Evolutionary conservation across 1,140 invertebrate genomes (phyloP), one percentile per base, ranked within the genome.

Genomic region (Drosophila persimilis): DNA sequence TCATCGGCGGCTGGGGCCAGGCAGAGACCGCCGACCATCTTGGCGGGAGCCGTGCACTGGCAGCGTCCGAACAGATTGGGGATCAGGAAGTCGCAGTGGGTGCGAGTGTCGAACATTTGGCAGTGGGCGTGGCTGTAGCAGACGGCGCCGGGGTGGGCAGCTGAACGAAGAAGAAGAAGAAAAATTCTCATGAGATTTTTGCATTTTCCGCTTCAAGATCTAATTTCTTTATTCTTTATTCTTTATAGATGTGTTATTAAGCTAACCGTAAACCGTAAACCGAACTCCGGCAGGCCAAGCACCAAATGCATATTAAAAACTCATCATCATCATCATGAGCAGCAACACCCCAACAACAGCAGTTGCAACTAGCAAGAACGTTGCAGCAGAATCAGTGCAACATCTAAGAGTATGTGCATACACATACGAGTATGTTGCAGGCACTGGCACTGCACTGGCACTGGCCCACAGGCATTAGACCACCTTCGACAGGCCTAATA

Each of bases 71-170:
- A 97, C 6, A 97, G 93, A 91, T 97, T 95, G 9, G 96, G 96
- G 69, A 98, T 97, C 6, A 97, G 93, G 89, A 96, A 98, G 90
- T 97, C 96, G 65, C 97, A 98, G 78, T 96, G 95, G 52, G 95
- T 96, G 73, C 96, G 95, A 48, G 93, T 93, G 73, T 96, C 95
- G 93, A 95, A 96, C 65, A 97, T 93, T 57, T 94, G 94, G 90
- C 97, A 98, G 89, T 98, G 97, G 46, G 95, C 95, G 86, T 97
- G 96, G 81, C 95, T 97, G 91, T 97, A 97, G 89, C 97, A 98
- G n/a, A 97, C 95, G 66, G 97, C 95, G 48, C 96, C 96, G 17
- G 96, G 94, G 86, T 94, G 94, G n/a, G 97, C 96, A 77, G 96
- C 97, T 98, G 92, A 50, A 4, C 3, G 48, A 48, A 20, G 9